A percentile compares a stretch with the other conserved stretches of the same genome.
phyloP scores from a whole-genome alignment of 2,113 vertebrate genomes.

The Pagrus major region DNA sequence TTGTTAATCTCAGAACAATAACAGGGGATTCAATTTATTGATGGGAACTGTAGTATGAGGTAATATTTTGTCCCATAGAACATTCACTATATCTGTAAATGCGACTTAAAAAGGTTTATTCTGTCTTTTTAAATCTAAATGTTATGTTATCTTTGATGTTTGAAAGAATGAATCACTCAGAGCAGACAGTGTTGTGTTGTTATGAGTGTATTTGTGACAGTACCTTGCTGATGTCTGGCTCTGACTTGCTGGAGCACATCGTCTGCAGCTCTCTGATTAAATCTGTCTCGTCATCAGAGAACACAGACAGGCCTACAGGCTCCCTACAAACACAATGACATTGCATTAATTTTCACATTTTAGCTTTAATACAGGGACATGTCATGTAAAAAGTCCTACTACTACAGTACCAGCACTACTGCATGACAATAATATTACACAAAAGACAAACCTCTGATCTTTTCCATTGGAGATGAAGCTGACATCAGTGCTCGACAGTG shows the following conservation, averaged over 20 bases:
- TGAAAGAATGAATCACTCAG: too few relatives aligned
- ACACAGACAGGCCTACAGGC: constrained; percentile 79
- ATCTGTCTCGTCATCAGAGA: constrained; percentile 92
- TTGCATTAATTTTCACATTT: not conserved
- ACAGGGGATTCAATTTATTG: too few relatives aligned
- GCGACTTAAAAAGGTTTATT: too few relatives aligned
- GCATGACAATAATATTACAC: not conserved
- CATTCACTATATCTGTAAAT: too few relatives aligned
- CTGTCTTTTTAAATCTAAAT: too few relatives aligned
- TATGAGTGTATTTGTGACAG: not conserved
- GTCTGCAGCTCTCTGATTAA: constrained; percentile 92
- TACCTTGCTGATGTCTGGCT: constrained; percentile 97
- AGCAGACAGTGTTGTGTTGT: too few relatives aligned
- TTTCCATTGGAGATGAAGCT: constrained; percentile 80
- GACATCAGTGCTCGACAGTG: constrained; percentile 84
- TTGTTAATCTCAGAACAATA: too few relatives aligned
- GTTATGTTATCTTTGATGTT: too few relatives aligned
- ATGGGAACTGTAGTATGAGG: too few relatives aligned
- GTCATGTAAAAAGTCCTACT: too few relatives aligned
- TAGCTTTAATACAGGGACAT: not conserved
- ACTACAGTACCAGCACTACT: too few relatives aligned
- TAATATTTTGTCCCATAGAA: too few relatives aligned
- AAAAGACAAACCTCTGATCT: constrained; percentile 64
- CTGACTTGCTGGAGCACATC: constrained; percentile 96
- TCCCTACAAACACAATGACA: constrained; percentile 40